A percentile compares a stretch with the other conserved stretches of the same genome.
These are phyloP conservation scores for Drosophila tripunctata DNA, from an alignment of 2,888 invertebrate genomes.

Conservation along the genomic window DNA sequence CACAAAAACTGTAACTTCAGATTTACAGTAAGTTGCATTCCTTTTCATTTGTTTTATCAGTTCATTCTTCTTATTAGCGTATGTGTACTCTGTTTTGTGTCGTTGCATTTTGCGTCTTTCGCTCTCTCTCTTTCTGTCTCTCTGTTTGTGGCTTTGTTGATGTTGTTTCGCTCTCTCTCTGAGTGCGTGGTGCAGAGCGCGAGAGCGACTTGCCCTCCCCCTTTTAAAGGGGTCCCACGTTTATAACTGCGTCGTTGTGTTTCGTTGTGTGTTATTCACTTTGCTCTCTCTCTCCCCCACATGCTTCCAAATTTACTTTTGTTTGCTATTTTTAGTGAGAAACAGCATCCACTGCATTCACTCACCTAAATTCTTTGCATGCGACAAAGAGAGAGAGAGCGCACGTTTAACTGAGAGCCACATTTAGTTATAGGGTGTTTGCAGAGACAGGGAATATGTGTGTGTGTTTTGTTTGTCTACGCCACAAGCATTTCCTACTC, in stretches of 20 bases:
- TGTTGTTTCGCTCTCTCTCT: too few species aligned
- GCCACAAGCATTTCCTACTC: constrained; percentile 16
- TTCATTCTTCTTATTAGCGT: constrained; percentile 25
- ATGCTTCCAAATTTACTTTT: constrained; percentile 54
- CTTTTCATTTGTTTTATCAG: constrained; percentile 52
- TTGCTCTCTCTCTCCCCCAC: constrained; percentile 35
- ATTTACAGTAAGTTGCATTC: constrained; percentile 70
- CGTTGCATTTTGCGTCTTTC: constrained; percentile 43
- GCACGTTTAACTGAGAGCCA: background rate
- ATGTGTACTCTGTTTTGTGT: constrained; percentile 20
- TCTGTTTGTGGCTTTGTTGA: too few species aligned
- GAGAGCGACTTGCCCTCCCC: constrained; percentile 8
- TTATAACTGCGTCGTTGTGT: constrained; percentile 56
- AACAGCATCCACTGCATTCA: constrained; percentile 30
- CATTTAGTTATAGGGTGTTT: constrained; percentile 11
- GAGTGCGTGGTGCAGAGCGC: too few species aligned
- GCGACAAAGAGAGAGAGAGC: constrained; percentile 2
- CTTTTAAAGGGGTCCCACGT: background rate
- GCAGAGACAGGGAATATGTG: background rate
- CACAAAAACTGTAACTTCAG: constrained; percentile 49
- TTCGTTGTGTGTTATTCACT: constrained; percentile 20
- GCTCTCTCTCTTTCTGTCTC: constrained; percentile 21
- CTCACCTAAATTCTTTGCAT: constrained; percentile 4
- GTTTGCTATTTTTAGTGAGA: constrained; percentile 61
- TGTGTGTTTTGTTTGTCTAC: constrained; percentile 42